Base-by-base conservation (phyloP, 2,888 invertebrate species). In the Cyrtodaria siliqua region DNA sequence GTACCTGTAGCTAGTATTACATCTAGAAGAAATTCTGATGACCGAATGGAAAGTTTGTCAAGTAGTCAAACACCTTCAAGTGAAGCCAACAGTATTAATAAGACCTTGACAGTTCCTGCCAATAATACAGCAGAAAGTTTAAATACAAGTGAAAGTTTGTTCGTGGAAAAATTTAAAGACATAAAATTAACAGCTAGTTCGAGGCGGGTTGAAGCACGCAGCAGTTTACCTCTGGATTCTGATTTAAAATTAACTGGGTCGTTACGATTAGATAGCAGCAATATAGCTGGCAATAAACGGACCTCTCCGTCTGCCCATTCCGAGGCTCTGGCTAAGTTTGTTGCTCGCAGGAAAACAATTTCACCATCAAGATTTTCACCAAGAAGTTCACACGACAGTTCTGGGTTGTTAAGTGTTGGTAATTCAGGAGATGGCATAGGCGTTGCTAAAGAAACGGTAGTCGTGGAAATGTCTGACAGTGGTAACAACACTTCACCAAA, bases 341-440 rank as follows among this genome's bases (percentile, higher is more conserved):
- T 80, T 9, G 79, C 79, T 26, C 60, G 79, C 16, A 59, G 79
- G 33, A 75, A 62, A 55, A 80, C 79, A 14, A 49, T 72, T 38
- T 80, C 79, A 2, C 79, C 79, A 18, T 56, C 60, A 12, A 20
- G 6, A 23, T 14, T 38, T 29, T 52, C 63, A 42, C 52, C 53
- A 12, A 20, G 14, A 52, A 4, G 53, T 18, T 52, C 55, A 26
- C 52, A 33, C 12, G 44, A 23, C 2, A 55, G 29, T 23, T 20
- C 33, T 24, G 24, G 12, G 1, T n/a, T n/a, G n/a, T n/a, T n/a
- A n/a, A 42, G 6, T 42, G 42, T 4, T 38, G 23, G 20, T 29
- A 23, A 26, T 26, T 3, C 20, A 8, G 52, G 26, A 52, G 20
- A 23, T 9, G 6, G 23, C 4, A 16, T 8, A 52, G 52, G 4